Conservation (phyloP, 2,888 invertebrate genomes). For the Himalopsyche anomala region DNA sequence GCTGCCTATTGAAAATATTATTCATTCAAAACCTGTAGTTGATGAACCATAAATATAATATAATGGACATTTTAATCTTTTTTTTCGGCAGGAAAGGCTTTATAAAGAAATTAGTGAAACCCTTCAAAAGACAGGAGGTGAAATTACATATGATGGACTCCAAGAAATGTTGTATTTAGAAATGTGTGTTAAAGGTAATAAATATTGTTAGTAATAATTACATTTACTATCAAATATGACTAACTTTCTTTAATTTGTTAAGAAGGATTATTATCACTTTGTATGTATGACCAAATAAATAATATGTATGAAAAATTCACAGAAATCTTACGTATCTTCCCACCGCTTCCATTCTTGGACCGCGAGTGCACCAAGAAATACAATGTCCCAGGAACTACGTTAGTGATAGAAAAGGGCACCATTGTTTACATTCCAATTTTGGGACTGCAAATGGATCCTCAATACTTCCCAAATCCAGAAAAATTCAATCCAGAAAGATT, state of each 20-base stretch:
- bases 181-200: slow-evolving; percentile 60
- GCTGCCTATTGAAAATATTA: too few species aligned
- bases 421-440: slow-evolving; percentile 66
- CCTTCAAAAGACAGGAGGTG: slow-evolving; percentile 45
- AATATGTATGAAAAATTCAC: slow-evolving; percentile 44
- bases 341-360: slow-evolving; percentile 69
- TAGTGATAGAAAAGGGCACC: slow-evolving; percentile 66
- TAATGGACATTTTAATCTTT: not conserved
- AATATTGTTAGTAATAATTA: too few species aligned
- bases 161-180: slow-evolving; percentile 57
- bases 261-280: too few species aligned
- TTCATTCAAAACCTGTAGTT: too few species aligned
- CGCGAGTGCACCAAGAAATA: slow-evolving; percentile 67
- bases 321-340: slow-evolving; percentile 73
- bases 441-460: slow-evolving; percentile 68
- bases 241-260: too few species aligned
- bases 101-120: slow-evolving; percentile 49
- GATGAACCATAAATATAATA: slow-evolving; percentile 3
- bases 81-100: slow-evolving; percentile 46
- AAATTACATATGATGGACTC: slow-evolving; percentile 54
- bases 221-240: too few species aligned
- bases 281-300: too few species aligned
- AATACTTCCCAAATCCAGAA: slow-evolving; percentile 68
- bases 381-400: slow-evolving; percentile 64
- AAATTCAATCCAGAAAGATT: slow-evolving; percentile 69